These are phyloP conservation scores for Vulpes vulpes DNA, from an alignment of 2,113 vertebrate species.

Conservation along the genomic window DNA sequence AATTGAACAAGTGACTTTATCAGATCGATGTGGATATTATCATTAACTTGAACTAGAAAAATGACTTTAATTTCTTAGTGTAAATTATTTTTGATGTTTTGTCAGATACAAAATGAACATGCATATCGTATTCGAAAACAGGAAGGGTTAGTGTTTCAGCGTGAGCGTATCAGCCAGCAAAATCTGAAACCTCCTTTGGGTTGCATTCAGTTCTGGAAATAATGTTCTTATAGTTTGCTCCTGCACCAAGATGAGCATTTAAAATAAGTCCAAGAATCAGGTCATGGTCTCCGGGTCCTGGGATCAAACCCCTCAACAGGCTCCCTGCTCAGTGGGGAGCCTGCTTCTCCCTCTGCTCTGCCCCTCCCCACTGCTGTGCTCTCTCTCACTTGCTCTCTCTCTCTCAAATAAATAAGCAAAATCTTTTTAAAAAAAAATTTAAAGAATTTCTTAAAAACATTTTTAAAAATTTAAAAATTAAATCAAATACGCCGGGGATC, in stretches of 20 bases:
- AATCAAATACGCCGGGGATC: neutral
- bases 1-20: neutral
- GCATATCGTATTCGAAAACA: neutral
- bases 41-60: neutral
- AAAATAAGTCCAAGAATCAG: neutral
- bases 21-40: neutral
- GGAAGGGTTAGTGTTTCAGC: neutral
- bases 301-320: neutral
- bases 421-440: neutral
- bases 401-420: neutral
- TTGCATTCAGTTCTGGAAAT: conserved; percentile 9
- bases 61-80: neutral
- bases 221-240: neutral
- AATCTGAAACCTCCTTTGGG: neutral
- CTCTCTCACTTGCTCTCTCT: neutral
- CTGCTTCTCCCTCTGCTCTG: neutral
- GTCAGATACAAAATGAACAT: neutral
- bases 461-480: neutral
- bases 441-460: neutral
- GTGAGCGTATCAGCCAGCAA: neutral
- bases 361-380: neutral
- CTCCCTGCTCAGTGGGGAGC: neutral
- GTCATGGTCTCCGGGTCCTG: neutral
- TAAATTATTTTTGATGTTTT: neutral
- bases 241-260: neutral